Percentiles rank a stretch among this genome's conserved stretches.
phyloP scores from a whole-genome alignment of 2,797 vertebrate genomes.

The Gila robusta region DNA sequence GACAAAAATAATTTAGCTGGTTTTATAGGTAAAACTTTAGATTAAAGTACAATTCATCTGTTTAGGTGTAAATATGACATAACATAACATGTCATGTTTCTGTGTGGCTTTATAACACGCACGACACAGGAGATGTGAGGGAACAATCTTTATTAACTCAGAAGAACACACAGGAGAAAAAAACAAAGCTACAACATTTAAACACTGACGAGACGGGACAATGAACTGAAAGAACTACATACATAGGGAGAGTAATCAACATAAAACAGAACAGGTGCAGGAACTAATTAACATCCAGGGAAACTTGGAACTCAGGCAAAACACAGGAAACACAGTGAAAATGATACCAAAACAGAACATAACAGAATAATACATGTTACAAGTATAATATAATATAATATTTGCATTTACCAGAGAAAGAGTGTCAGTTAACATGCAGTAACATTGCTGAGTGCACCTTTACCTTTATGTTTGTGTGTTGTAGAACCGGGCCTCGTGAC shows the following conservation, averaged over 20 bases:
- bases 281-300: background rate
- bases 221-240: background rate
- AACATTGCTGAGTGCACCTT: background rate
- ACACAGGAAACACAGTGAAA: background rate
- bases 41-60: background rate
- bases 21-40: background rate
- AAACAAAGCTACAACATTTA: background rate
- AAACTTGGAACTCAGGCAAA: background rate
- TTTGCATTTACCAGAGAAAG: background rate
- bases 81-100: background rate
- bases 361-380: background rate
- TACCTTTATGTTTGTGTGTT: conserved; percentile 36
- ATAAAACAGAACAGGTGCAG: background rate
- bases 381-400: background rate
- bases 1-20: background rate
- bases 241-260: background rate
- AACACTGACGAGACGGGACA: background rate
- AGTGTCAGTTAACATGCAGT: background rate
- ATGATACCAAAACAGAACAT: background rate
- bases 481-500: conserved; percentile 90
- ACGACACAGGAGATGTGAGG: background rate
- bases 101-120: background rate
- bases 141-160: background rate
- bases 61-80: background rate
- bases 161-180: background rate